phyloP scores from a whole-genome alignment of 2,113 vertebrate genomes.

The Parus major region DNA sequence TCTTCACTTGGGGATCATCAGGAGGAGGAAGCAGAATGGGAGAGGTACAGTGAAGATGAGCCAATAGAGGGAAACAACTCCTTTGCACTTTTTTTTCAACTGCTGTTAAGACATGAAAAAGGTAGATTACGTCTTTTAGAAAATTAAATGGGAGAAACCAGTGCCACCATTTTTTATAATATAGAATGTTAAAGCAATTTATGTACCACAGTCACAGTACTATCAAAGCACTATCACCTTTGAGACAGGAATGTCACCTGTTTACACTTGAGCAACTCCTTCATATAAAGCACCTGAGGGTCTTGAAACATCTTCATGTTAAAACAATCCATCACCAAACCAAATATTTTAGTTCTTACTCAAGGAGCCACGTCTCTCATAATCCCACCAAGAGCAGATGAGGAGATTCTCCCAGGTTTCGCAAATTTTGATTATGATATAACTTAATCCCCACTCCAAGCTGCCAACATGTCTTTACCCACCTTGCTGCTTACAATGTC shows the following conservation, averaged over 20 bases:
- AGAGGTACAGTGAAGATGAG: background rate
- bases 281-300: background rate
- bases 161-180: background rate
- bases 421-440: background rate
- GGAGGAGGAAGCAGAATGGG: background rate
- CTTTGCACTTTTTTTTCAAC: background rate
- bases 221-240: background rate
- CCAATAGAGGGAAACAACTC: background rate
- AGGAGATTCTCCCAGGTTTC: background rate
- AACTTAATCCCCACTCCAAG: background rate
- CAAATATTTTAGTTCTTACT: background rate
- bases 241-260: background rate
- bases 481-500: background rate
- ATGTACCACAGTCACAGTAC: background rate
- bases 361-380: background rate
- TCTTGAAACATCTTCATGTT: background rate
- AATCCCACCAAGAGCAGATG: background rate
- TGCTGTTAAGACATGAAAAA: constrained; percentile 1
- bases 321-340: background rate
- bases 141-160: background rate
- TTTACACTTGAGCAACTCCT: background rate
- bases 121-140: background rate
- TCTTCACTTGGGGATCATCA: constrained; percentile 49
- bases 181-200: background rate
- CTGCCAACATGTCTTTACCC: background rate